Evolutionary conservation across 2,888 invertebrate species (phyloP), one percentile per base, ranked within the genome.

Genomic region (Meghimatium bilineatum): DNA sequence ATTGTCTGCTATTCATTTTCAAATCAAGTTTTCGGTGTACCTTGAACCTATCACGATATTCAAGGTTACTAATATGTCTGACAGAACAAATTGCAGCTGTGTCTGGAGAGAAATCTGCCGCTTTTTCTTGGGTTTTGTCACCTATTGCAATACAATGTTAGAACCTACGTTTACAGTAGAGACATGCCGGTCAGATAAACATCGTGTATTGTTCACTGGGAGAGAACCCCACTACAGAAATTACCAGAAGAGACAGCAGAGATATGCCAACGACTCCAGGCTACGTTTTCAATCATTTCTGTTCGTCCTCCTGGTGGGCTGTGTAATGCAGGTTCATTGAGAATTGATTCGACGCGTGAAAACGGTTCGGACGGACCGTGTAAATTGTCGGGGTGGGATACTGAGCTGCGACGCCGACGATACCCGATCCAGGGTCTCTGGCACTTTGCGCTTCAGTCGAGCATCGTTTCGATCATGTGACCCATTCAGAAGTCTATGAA

Each of bases 271-370:
- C 34, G 2, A 60, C 76, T 76, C 76, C 52, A 60, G 67, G 78
- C 67, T 29, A 80, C 56, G 60, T 71, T 80, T 80, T 71, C 80
- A 69, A 80, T 71, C 56, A 20, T 44, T 5, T 26, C 32, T 34
- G 44, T 32, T 29, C 32, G 6, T 69, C 34, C 71, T 66, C 80
- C 71, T 69, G 69, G 80, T 52, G 69, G 71, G 80, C 34, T 34
- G 32, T 17, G 56, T 71, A 80, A 80, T 71, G 71, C 36, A 56
- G 49, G 80, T 23, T 80, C 81, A 72, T 34, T 74, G 81, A 74
- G 63, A 38, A 63, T 74, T 74, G 81, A 81, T 81, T 81, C 74
- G 81, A 74, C 66, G 60, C 74, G 74, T 81, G 81, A 82, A 82
- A 76, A 76, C 29, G 82, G n/a, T 49, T 82, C 76, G 76, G 76